These are phyloP conservation scores for Damaliscus lunatus DNA, from an alignment of 2,113 vertebrate species.

Conservation along the genomic window DNA sequence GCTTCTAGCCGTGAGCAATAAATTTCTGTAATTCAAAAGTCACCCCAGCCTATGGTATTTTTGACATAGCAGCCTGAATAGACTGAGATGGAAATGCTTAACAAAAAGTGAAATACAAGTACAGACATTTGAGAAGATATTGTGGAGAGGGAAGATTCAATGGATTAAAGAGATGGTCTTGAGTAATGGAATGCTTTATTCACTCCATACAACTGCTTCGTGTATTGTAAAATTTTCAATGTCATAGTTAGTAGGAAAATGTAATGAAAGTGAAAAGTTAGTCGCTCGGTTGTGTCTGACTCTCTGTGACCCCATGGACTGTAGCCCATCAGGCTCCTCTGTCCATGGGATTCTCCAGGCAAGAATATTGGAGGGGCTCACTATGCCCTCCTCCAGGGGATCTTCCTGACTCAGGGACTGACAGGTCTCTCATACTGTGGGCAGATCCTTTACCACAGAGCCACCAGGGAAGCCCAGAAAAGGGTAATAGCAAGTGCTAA, in stretches of 20 bases:
- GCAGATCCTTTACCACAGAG: background rate
- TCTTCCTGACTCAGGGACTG: background rate
- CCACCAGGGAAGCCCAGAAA: background rate
- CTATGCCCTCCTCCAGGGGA: background rate
- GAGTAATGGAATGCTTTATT: background rate
- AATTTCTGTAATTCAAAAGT: background rate
- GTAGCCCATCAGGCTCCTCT: background rate
- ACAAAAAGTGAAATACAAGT: background rate
- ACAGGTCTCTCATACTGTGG: background rate
- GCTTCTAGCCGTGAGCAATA: background rate
- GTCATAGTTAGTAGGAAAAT: background rate
- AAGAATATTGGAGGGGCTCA: background rate
- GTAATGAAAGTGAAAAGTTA: background rate
- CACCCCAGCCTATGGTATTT: no score
- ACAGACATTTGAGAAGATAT: background rate
- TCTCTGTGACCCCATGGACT: background rate
- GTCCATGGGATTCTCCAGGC: background rate
- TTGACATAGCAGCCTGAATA: no score
- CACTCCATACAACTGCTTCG: background rate
- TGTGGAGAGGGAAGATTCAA: background rate
- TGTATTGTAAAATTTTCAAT: background rate
- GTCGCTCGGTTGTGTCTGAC: accelerated
- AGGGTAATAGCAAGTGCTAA: background rate
- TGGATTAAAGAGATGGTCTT: background rate
- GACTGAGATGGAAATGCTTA: background rate